A percentile compares a stretch with the other conserved stretches of the same genome.
phyloP scores from a whole-genome alignment of 2,888 invertebrate species.

The Melinopterus prodromus region DNA sequence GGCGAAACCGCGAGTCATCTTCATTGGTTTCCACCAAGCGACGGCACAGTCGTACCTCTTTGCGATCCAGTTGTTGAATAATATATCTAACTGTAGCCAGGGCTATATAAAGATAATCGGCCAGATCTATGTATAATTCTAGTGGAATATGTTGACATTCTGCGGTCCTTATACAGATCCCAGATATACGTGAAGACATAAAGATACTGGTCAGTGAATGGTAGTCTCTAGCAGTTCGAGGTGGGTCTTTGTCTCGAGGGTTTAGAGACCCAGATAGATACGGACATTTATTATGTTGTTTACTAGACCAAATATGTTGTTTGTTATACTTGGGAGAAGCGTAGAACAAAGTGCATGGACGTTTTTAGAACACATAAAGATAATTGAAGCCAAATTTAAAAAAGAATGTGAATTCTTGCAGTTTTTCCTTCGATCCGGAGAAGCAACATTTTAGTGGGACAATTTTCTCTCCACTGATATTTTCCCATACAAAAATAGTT shows the following conservation, averaged over 20 bases:
- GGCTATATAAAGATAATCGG: constrained; percentile 4
- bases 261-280: not conserved
- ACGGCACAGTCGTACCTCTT: not conserved
- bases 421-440: too few species aligned
- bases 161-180: not conserved
- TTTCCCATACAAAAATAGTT: too few species aligned
- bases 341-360: not conserved
- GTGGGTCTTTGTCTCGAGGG: not conserved
- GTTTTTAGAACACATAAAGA: not conserved
- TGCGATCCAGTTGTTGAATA: not conserved
- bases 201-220: not conserved
- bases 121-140: constrained; percentile 4
- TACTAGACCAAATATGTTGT: constrained; percentile 4
- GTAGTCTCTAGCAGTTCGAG: not conserved
- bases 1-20: not conserved
- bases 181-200: not conserved
- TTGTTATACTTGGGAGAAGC: not conserved
- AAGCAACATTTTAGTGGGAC: too few species aligned
- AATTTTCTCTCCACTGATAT: too few species aligned
- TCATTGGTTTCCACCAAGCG: not conserved
- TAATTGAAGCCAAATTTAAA: not conserved
- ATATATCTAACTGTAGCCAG: constrained; percentile 4
- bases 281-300: not conserved
- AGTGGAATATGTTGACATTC: constrained; percentile 4
- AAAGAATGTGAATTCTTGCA: too few species aligned